These are phyloP conservation scores for Fissipunctia ypsillon DNA, from an alignment of 2,888 invertebrate genomes.

Conservation along the genomic window DNA sequence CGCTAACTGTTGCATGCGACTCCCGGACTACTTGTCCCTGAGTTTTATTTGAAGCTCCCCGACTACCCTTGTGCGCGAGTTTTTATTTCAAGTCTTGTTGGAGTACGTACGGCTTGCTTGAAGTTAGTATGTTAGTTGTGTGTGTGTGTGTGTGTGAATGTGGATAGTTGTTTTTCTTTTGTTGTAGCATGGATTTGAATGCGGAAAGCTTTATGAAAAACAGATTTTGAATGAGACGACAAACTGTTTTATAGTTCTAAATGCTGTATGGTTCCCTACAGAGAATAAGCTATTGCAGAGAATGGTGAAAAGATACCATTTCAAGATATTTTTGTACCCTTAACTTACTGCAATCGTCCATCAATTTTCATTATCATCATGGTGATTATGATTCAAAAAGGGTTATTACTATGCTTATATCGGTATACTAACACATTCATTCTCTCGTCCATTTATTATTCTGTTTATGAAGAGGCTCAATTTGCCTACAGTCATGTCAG, in stretches of 20 bases:
- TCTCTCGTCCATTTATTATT: not conserved
- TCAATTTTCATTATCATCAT: not conserved
- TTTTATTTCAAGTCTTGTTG: slow-evolving; percentile 60
- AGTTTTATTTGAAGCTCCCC: slow-evolving; percentile 66
- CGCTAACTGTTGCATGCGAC: slow-evolving; percentile 71
- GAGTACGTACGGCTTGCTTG: slow-evolving; percentile 53
- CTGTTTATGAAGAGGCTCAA: not conserved
- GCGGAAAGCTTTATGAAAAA: slow-evolving; percentile 23
- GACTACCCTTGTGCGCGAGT: slow-evolving; percentile 59
- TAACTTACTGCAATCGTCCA: not conserved
- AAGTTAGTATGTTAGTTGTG: slow-evolving; percentile 37
- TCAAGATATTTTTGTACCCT: not conserved
- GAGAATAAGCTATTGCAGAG: not conserved
- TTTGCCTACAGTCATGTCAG: not conserved
- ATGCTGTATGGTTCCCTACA: no score
- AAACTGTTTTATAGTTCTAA: not conserved
- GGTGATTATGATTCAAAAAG: not conserved
- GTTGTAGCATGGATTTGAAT: slow-evolving; percentile 20
- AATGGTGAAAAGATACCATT: not conserved
- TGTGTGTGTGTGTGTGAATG: slow-evolving; percentile 3
- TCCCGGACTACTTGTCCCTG: slow-evolving; percentile 58
- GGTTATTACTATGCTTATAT: not conserved
- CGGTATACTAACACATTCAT: not conserved
- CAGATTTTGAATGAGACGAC: not conserved
- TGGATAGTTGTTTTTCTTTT: slow-evolving; percentile 31